These are phyloP conservation scores for Chrysina gloriosa DNA, from an alignment of 2,888 invertebrate species.

Conservation along the genomic window DNA sequence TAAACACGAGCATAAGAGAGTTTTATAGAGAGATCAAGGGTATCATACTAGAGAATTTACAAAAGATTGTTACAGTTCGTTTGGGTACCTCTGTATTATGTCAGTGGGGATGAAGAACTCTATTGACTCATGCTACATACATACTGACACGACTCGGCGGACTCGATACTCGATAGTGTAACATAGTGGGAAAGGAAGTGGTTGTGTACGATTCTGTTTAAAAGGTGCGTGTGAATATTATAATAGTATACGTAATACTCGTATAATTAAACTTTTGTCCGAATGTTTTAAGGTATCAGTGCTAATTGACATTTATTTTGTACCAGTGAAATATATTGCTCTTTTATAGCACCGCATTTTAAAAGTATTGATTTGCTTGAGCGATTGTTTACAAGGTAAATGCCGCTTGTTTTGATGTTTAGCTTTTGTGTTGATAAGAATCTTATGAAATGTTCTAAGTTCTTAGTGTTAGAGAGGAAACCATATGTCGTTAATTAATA, in stretches of 20 bases:
- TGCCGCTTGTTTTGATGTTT: slow-evolving; percentile 32
- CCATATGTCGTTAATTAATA: no score
- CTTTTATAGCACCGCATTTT: slow-evolving; percentile 17
- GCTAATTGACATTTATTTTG: background rate
- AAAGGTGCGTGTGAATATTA: slow-evolving; percentile 16
- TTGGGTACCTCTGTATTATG: slow-evolving; percentile 32
- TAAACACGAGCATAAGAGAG: no score
- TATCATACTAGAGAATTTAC: no score
- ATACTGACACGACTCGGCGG: slow-evolving; percentile 25
- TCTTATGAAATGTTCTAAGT: background rate
- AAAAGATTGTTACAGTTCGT: slow-evolving; percentile 6
- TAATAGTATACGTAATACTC: background rate
- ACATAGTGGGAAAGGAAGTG: slow-evolving; percentile 22
- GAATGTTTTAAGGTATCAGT: background rate
- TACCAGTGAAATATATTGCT: background rate
- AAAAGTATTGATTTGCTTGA: slow-evolving; percentile 35
- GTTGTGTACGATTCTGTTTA: slow-evolving; percentile 17
- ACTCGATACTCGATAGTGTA: slow-evolving; percentile 14
- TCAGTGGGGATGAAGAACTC: slow-evolving; percentile 39
- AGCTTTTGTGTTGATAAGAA: slow-evolving; percentile 21
- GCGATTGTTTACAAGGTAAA: slow-evolving; percentile 36
- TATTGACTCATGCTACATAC: slow-evolving; percentile 38
- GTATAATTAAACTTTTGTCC: background rate
- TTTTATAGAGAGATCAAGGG: no score
- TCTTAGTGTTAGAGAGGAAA: no score